Base-by-base conservation (phyloP, 2,113 vertebrate species). In the Mustela lutreola region DNA sequence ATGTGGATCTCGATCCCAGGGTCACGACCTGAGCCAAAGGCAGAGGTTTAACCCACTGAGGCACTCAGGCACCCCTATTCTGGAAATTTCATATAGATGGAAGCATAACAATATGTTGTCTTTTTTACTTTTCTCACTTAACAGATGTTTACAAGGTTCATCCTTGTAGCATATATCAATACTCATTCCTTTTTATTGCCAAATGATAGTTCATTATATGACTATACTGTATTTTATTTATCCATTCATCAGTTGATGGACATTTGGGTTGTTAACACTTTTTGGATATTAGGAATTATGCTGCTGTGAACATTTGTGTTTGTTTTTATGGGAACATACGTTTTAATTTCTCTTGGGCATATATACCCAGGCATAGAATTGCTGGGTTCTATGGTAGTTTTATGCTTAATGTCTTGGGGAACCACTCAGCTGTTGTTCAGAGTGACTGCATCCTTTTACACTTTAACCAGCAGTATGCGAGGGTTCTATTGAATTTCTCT, bases 301-400 rank as follows among this genome's bases (percentile, higher is more conserved):
- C 42, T 78, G 11, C 48, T 87, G 0, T 97, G 93, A 87, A 71
- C 19, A 28, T 73, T 50, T 53, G 19, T 75, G 15, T 81, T 78
- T 31, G 33, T 81, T 91, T 97, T 90, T 81, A 53, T 85, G 63
- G 58, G 28, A 18, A 65, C 11, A 12, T 78, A 22, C 1, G 6
- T 89, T 92, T 95, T 96, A 42, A 33, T 96, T 93, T 95, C 39
- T 95, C 11, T 94, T 93, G 79, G 42, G 12, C 31, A 15, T 71
- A 15, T 71, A 21, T 33, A 88, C 53, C 65, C 92, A 45, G 88
- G 73, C 70, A 22, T 88, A 16, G 31, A 91, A 71, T 93, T 96
- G 31, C 71, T 91, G 31, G 53, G 62, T 80, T 97, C 79, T 67
- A 48, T 87, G 94, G 67, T 92, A 95, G 76, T 84, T 56, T n/a